phyloP scores from a whole-genome alignment of 2,113 vertebrate genomes.

The Myotis davidii region DNA sequence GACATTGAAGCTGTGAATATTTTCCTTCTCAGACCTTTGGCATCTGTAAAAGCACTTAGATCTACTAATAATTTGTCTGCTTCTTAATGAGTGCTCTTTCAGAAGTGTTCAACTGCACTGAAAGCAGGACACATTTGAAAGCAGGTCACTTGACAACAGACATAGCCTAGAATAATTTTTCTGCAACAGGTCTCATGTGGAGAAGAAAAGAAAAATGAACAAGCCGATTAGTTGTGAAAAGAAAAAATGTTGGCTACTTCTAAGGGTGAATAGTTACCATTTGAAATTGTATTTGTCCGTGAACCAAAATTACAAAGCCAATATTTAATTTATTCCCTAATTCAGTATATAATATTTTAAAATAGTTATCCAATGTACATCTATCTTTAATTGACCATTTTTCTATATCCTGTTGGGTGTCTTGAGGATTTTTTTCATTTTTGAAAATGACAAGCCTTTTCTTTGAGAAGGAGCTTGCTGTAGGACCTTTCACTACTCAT shows the following conservation, averaged over 20 bases:
- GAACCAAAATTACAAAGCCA: background rate
- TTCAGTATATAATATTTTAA: background rate
- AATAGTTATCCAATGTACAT: background rate
- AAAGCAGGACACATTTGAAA: constrained; percentile 12
- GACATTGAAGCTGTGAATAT: rapidly evolving
- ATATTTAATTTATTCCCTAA: background rate
- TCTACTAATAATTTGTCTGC: background rate
- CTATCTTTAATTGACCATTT: background rate
- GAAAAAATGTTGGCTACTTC: background rate
- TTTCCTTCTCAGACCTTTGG: background rate
- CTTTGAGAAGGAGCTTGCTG: background rate
- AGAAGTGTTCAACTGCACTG: background rate
- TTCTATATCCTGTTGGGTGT: background rate
- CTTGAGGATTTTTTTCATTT: background rate
- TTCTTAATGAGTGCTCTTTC: background rate
- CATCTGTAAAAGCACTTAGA: background rate
- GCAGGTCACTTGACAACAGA: constrained; percentile 5
- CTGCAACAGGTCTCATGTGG: background rate
- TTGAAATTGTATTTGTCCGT: constrained; percentile 21
- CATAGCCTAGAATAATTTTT: background rate
- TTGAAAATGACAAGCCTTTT: background rate
- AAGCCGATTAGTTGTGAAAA: background rate
- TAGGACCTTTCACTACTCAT: background rate
- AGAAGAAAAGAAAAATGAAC: constrained; percentile 40
- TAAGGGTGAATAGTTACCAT: background rate